Conservation (phyloP, 2,113 vertebrate species). For the Nothocercus nigrocapillus region DNA sequence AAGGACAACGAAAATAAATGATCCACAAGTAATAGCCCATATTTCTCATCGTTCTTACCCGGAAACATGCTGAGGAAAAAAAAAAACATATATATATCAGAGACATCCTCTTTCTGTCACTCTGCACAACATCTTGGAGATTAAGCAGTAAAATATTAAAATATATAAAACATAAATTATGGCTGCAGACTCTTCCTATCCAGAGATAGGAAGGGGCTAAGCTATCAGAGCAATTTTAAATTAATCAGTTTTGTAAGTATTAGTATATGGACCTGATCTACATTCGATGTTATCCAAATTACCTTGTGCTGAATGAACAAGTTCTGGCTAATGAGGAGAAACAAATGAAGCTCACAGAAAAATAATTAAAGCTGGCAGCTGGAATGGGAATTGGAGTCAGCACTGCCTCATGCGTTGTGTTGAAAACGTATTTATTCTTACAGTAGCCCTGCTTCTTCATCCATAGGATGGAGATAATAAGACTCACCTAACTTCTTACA, state of each 20-base stretch:
- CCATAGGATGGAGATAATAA: slow-evolving; percentile 43
- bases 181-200: background rate
- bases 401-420: background rate
- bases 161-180: background rate
- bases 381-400: slow-evolving; percentile 21
- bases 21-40: background rate
- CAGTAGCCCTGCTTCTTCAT: slow-evolving; percentile 33
- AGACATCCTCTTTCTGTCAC: background rate
- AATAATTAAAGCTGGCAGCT: slow-evolving; percentile 57
- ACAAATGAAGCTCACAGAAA: slow-evolving; percentile 26
- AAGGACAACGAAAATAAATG: background rate
- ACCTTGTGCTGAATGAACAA: slow-evolving; percentile 62
- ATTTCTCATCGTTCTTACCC: slow-evolving; percentile 12
- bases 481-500: background rate
- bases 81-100: background rate
- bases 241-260: background rate
- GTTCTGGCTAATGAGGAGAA: slow-evolving; percentile 38
- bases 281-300: slow-evolving; percentile 16
- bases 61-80: background rate
- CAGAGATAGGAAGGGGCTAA: background rate
- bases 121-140: background rate
- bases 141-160: background rate
- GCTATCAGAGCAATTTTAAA: slow-evolving; percentile 28
- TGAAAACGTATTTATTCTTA: slow-evolving; percentile 28
- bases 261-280: slow-evolving; percentile 53